These are phyloP conservation scores for Noctua janthina DNA, from an alignment of 2,888 invertebrate species.

Conservation along the genomic window DNA sequence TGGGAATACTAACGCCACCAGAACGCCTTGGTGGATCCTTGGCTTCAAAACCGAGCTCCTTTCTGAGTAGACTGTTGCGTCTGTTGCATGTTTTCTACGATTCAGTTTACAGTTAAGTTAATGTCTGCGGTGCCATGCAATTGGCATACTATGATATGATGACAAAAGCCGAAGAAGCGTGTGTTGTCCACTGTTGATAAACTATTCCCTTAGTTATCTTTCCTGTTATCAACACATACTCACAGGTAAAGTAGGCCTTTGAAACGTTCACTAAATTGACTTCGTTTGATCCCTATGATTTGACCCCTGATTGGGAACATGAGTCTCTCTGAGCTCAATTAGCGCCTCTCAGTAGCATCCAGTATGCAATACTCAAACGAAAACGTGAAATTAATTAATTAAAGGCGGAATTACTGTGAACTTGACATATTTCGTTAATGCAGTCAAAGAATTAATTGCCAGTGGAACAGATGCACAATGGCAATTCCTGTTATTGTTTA, in stretches of 20 bases:
- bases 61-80: constrained; percentile 87
- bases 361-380: constrained; percentile 20
- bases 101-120: constrained; percentile 72
- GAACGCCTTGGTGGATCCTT: constrained; percentile 90
- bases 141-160: constrained; percentile 53
- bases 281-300: constrained; percentile 71
- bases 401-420: constrained; percentile 32
- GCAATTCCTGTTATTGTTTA: constrained; percentile 33
- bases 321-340: constrained; percentile 64
- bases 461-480: constrained; percentile 3
- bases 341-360: constrained; percentile 53
- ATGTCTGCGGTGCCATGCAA: constrained; percentile 59
- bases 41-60: constrained; percentile 90
- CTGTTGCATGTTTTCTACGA: constrained; percentile 81
- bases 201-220: constrained; percentile 46
- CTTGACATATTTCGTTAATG: constrained; percentile 50
- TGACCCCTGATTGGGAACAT: constrained; percentile 68
- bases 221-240: constrained; percentile 37
- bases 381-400: constrained; percentile 10
- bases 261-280: constrained; percentile 61
- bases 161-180: constrained; percentile 53
- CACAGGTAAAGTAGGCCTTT: constrained; percentile 28
- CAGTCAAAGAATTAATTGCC: constrained; percentile 34
- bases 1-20: constrained; percentile 88
- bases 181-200: constrained; percentile 56